Base-by-base conservation (phyloP, 2,113 vertebrate species). In the Oryzias celebensis region DNA sequence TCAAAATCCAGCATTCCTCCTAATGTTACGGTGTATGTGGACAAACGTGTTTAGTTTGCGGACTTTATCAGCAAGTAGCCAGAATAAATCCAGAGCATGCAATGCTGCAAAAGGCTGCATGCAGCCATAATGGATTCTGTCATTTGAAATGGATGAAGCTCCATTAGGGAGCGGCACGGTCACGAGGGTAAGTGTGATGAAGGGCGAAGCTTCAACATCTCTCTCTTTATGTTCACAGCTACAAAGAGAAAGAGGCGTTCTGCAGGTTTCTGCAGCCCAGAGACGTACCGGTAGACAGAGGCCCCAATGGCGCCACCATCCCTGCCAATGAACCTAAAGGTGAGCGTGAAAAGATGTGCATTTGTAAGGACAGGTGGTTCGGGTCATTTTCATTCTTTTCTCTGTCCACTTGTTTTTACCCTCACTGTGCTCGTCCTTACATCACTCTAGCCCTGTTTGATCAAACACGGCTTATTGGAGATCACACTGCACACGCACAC, bases 111-210 rank as follows among this genome's bases (percentile, higher is more conserved):
- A 69, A 65, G 47, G 52, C 17, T 20, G 71, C 79, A 70, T 48
- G 71, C 60, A 26, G 69, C 66, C 48, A 45, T 83, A 81, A 83
- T 85, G 84, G 84, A 61, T 72, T 79, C 84, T 85, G 80, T 81
- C 84, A 81, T 74, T 47, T 69, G 62, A 73, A 81, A 83, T 79
- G 78, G 81, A 81, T 83, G 84, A 72, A 79, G 75, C 18, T 81
- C 81, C 78, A 83, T 86, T 86, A 83, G 75, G 60, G 75, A 78
- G 83, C 77, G 24, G 64, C 53, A 51, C 59, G 20, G 72, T 53
- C 51, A 47, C 51, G 1, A 59, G 67, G 52, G 62, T 78, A 78
- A 83, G 80, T 80, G 80, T 74, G 82, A 85, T 82, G 75, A 79
- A 73, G 73, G 82, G 66, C 58, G 62, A 71, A 52, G 77, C 74